Evolutionary conservation across 1,140 invertebrate genomes (phyloP), one percentile per base, ranked within the genome.

Genomic region (Zophobas atratus): DNA sequence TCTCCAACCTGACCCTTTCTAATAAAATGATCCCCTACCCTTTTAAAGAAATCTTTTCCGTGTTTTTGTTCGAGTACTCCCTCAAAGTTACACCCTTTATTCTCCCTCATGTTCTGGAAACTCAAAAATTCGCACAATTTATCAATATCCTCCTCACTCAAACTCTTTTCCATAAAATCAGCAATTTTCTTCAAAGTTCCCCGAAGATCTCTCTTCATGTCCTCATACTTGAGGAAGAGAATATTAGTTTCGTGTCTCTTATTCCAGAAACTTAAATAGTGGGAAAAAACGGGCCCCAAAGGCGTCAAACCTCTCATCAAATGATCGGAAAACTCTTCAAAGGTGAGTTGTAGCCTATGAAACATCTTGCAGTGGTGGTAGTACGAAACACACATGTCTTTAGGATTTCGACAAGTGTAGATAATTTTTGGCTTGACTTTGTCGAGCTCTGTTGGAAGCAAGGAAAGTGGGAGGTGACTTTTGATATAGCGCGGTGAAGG

Each of bases 341-440:
- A 95, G 0, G 90, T 89, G 0, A 92, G 92, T 74, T 91, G 91
- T 0, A 94, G 86, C 4, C 91, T 89, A 79, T 95, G 92, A 8
- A 96, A 88, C n/a, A 92, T 81, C 80, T 88, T 90, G 80, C 91
- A 92, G 83, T 97, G 97, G 85, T 98, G 93, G 84, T 94, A 98
- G 84, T 94, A 97, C 0, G 96, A 98, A 0, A 99, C 96, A 56
- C 95, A 94, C 76, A 94, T 92, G 84, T 99, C 97, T 86, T 98
- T 99, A 1, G 97, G 96, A 88, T 99, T 98, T 57, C 98, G 90
- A 0, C 94, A 91, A 0, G 96, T 92, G 84, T 98, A 99, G 57
- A 99, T 93, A 0, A 98, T 92, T 89, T 94, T 95, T 35, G 94
- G 92, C 84, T 93, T 94, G 8, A 93, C 90, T 46, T 87, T 87